Conservation (phyloP, 2,797 vertebrate species). For the Poliocrania exsul region DNA sequence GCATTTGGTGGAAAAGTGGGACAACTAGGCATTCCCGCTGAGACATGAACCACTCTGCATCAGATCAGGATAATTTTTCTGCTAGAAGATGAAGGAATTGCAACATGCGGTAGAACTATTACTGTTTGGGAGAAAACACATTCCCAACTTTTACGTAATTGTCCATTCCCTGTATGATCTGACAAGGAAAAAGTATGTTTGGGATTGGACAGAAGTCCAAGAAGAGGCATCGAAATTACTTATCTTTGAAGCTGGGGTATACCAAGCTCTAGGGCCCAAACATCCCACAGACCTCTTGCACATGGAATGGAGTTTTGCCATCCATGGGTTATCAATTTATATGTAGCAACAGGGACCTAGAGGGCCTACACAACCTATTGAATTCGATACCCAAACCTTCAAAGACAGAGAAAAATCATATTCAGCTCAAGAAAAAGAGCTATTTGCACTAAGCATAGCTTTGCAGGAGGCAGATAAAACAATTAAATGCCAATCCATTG, state of each 20-base stretch:
- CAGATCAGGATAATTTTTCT: not conserved
- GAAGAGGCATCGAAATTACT: not conserved
- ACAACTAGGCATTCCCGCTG: not conserved
- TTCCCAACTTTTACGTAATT: not conserved
- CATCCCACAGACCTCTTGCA: not conserved
- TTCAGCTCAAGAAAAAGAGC: fast-evolving
- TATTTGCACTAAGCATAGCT: not conserved
- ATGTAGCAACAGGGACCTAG: too few relatives aligned
- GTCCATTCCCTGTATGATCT: not conserved
- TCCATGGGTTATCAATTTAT: not conserved
- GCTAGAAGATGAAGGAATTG: not conserved
- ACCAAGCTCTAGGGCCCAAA: not conserved
- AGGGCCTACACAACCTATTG: not conserved
- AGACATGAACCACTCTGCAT: not conserved
- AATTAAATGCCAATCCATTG: not conserved
- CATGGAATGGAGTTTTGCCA: not conserved
- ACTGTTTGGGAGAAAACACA: not conserved
- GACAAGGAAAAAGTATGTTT: not conserved
- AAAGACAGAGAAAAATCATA: not conserved
- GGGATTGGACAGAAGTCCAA: not conserved
- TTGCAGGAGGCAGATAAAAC: not conserved
- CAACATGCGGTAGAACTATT: not conserved
- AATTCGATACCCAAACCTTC: not conserved
- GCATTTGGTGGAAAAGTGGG: not conserved
- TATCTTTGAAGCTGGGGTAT: not conserved